phyloP scores from a whole-genome alignment of 1,140 invertebrate genomes.

The Delia radicum region DNA sequence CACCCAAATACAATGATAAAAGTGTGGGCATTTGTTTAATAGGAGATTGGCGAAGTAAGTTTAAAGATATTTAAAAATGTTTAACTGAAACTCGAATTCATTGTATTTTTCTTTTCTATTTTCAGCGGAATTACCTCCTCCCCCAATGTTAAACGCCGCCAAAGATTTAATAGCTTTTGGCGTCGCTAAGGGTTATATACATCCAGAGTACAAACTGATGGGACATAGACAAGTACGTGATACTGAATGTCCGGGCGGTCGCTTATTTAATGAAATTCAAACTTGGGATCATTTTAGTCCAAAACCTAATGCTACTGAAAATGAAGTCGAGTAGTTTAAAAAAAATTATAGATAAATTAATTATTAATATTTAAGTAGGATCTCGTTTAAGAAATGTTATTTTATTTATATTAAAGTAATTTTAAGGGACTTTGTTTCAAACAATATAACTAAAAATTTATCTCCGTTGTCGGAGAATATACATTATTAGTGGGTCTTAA shows the following conservation, averaged over 20 bases:
- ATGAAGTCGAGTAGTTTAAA: conserved; percentile 7
- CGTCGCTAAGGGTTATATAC: conserved; percentile 62
- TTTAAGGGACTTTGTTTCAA: too few relatives aligned
- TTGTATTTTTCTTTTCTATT: conserved; percentile 27
- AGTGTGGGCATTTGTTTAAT: conserved; percentile 77
- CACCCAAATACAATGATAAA: conserved; percentile 66
- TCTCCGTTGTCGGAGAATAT: too few relatives aligned
- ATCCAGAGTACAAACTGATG: conserved; percentile 64
- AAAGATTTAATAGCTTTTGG: conserved; percentile 66
- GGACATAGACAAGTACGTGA: conserved; percentile 69
- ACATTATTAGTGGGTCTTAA: too few relatives aligned
- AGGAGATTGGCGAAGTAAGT: conserved; percentile 65
- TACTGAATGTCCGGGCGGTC: conserved; percentile 71
- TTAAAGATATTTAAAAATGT: background rate
- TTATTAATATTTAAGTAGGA: background rate
- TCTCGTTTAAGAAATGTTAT: background rate
- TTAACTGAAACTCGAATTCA: background rate
- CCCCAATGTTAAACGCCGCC: conserved; percentile 62
- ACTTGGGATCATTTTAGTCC: conserved; percentile 65
- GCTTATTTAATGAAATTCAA: conserved; percentile 64
- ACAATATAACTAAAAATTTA: too few relatives aligned
- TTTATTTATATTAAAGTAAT: background rate
- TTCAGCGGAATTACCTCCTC: conserved; percentile 61
- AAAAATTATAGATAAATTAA: too few relatives aligned
- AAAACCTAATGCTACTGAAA: conserved; percentile 22